Base-by-base conservation (phyloP, 2,888 invertebrate genomes). In the Drosophila affinis region DNA sequence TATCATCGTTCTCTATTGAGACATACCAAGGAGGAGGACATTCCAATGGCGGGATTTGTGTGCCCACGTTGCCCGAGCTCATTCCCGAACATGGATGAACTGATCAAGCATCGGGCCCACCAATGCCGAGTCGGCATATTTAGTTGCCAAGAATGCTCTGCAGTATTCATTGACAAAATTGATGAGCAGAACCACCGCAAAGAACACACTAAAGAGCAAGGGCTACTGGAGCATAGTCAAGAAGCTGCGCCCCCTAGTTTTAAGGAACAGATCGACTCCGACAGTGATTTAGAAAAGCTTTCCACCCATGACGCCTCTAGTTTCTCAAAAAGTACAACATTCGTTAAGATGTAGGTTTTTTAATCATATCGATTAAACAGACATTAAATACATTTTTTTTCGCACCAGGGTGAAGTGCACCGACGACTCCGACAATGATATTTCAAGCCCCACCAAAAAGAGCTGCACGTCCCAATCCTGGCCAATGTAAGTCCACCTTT, bases 1-100 rank as follows among this genome's bases (percentile, higher is more conserved):
- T 7, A 14, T 2, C 39, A 9, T 29, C 29, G 29, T 29, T 7
- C 7, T 29, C 29, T 7, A 9, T 29, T 7, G 9, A 29, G 29
- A 9, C 29, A 29, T 29, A 29, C 29, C 29, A 7, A 29, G 9
- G 7, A 9, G 7, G 9, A 29, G 7, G 29, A 29, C 29, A 29
- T 29, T 29, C 2, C 51, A 39, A 7, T n/a, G 6, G 12, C 44
- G 48, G 12, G 3, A 14, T 39, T 39, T 32, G 27, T 17, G 9
- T 68, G 70, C 24, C 18, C 24, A 0, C 10, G 45, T 21, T 69
- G 71, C 34, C 18, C 9, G 2, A 39, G 34, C 27, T 0, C n/a
- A 10, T 69, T 45, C 21, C 3, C 3, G 6, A 18, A n/a, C 1
- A 21, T 3, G 1, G 32, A 39, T 32, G 0, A 2, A 3, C 14